phyloP scores from a whole-genome alignment of 2,888 invertebrate species.

The Trypoxylon attenuatum region DNA sequence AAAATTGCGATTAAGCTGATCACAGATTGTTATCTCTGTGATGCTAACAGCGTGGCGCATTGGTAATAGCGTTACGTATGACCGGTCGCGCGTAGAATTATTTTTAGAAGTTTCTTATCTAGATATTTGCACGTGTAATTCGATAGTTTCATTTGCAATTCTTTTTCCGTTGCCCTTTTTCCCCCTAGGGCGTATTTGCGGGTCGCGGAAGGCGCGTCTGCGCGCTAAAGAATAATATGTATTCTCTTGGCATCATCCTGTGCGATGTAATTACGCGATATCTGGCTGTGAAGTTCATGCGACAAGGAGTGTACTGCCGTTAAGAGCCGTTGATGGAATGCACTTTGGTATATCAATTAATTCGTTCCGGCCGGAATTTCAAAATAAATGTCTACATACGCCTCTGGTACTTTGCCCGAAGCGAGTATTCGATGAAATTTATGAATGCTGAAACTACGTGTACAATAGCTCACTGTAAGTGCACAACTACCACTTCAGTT shows the following conservation, averaged over 20 bases:
- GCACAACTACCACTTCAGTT: too few relatives aligned
- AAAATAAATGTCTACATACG: constrained; percentile 15
- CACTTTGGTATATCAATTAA: constrained; percentile 41
- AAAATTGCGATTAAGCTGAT: too few relatives aligned
- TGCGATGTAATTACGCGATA: too few relatives aligned
- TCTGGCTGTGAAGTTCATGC: background rate
- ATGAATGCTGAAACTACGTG: constrained; percentile 13
- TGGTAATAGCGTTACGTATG: too few relatives aligned
- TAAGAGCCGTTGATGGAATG: constrained; percentile 57
- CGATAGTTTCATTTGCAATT: background rate
- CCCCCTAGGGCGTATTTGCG: too few relatives aligned
- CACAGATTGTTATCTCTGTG: too few relatives aligned
- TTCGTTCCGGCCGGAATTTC: constrained; percentile 20
- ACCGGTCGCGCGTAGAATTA: too few relatives aligned
- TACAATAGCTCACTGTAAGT: background rate
- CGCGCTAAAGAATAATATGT: too few relatives aligned
- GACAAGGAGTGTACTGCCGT: constrained; percentile 41
- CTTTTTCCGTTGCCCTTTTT: background rate
- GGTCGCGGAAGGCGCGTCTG: too few relatives aligned
- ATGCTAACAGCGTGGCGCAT: too few relatives aligned
- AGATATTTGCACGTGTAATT: background rate
- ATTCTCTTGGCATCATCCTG: too few relatives aligned
- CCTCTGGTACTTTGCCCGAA: constrained; percentile 16
- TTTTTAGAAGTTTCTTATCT: background rate
- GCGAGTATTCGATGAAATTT: constrained; percentile 17